Percentiles rank a stretch among this genome's conserved stretches.
Conservation (phyloP, 2,888 invertebrate genomes). For the Ormyrus rosae region DNA sequence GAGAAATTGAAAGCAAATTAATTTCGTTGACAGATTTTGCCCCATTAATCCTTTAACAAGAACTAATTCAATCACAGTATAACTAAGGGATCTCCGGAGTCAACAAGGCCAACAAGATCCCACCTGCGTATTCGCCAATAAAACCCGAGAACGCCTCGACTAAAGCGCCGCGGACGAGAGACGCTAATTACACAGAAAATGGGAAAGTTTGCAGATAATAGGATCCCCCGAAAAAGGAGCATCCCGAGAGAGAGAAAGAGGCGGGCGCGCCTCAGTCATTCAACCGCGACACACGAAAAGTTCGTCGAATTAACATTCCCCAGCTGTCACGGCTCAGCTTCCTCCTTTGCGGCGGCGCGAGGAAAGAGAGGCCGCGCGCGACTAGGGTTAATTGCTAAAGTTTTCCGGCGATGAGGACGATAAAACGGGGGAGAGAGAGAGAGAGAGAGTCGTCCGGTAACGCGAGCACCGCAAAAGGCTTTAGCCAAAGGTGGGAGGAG, state of each 20-base stretch:
- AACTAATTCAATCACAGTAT: no score
- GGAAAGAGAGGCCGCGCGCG: background rate
- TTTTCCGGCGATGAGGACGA: slow-evolving; percentile 4
- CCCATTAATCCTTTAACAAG: no score
- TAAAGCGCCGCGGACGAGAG: no score
- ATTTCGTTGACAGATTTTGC: no score
- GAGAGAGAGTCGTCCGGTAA: background rate
- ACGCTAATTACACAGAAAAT: background rate
- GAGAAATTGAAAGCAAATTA: no score
- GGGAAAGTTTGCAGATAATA: background rate
- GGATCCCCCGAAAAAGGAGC: background rate
- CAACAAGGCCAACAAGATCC: background rate
- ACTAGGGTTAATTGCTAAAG: slow-evolving; percentile 23
- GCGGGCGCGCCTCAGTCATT: background rate
- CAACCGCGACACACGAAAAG: slow-evolving; percentile 13
- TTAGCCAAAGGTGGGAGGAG: background rate
- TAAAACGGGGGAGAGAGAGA: background rate
- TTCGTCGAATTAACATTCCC: slow-evolving; percentile 38
- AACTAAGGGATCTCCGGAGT: no score
- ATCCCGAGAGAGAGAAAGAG: background rate
- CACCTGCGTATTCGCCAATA: background rate
- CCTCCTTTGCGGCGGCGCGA: background rate
- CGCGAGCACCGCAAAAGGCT: background rate
- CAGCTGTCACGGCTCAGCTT: background rate
- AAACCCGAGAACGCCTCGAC: background rate